Evolutionary conservation across 2,797 vertebrate species (phyloP), one percentile per base, ranked within the genome.

Genomic region (Glyptemys insculpta): DNA sequence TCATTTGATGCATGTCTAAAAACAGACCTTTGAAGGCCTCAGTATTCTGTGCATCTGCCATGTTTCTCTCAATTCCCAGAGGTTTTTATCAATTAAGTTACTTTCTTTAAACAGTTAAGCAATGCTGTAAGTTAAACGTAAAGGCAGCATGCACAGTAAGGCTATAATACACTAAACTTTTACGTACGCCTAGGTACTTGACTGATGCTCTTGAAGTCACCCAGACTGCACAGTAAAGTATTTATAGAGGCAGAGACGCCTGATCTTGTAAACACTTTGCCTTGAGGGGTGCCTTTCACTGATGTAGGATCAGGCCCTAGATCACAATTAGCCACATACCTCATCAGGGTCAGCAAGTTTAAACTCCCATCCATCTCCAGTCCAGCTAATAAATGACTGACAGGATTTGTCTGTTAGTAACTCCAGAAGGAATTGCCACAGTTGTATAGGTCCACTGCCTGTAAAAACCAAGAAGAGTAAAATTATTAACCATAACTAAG

Each of bases 391-490:
- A 97, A 99, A 99, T 1, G 98, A 97, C 91, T 99, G 99, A 95
- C 99, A 99, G 34, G 98, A 98, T 52, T 98, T 98, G 97, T 99
- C 99, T 0, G 99, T 99, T 86, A 99, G 97, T 57, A 99, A 96
- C 85, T 99, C 99, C 95, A 99, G 96, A 68, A 99, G 98, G 83
- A 99, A 99, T 76, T 99, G 99, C 99, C 99, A 99, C 27, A 99
- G 98, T 95, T 99, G 99, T 92, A 99, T 99, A 5, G 99, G 99
- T 52, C 99, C 99, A 79, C 99, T 99, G 92, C 99, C 99, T 99
- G 96, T 92, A 79, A 50, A 95, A 53, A 94, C 3, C 49, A 65
- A 93, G 9, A 72, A 8, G 18, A 79, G 47, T 81, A 76, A 49
- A 27, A 19, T 79, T 54, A 72, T 34, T 5, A 16, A 87, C 47